A percentile compares a stretch with the other conserved stretches of the same genome.
Evolutionary conservation across 2,797 vertebrate species (phyloP).

Genomic region (Coreius guichenoti): DNA sequence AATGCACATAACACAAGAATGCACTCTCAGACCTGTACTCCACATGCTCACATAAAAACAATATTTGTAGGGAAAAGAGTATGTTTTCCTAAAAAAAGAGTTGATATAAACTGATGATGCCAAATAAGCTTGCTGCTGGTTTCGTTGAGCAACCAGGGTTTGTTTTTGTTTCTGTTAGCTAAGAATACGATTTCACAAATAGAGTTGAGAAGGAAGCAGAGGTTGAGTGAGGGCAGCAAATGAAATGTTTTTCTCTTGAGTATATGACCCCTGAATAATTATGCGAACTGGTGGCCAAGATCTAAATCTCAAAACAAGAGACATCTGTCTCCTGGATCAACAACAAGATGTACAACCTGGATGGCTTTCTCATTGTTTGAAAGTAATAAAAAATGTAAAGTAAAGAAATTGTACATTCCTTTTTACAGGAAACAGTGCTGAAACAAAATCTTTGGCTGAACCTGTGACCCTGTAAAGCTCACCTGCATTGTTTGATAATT

Average conservation of each 20-base stretch:
- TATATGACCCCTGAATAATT: slow-evolving; percentile 24
- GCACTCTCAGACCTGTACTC: not conserved
- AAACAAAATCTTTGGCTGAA: not conserved
- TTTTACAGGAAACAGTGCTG: slow-evolving; percentile 1
- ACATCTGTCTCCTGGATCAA: slow-evolving; percentile 32
- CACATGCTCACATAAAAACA: slow-evolving; percentile 26
- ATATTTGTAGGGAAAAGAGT: not conserved
- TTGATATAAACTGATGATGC: not conserved
- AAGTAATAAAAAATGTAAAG: not conserved
- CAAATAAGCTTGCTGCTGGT: not conserved
- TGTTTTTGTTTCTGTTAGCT: slow-evolving; percentile 7
- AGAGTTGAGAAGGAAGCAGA: slow-evolving; percentile 9
- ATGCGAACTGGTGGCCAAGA: slow-evolving; percentile 16
- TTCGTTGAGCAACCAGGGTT: not conserved
- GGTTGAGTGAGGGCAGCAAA: slow-evolving; percentile 16
- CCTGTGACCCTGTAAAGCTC: not conserved
- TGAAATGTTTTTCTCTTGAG: slow-evolving; percentile 11
- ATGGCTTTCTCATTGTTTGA: slow-evolving; percentile 30
- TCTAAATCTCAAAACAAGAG: slow-evolving; percentile 31
- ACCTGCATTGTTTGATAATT: slow-evolving; percentile 16
- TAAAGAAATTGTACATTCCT: not conserved
- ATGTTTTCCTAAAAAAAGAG: not conserved
- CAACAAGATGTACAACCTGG: slow-evolving; percentile 23
- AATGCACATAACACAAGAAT: not conserved
- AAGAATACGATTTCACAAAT: slow-evolving; percentile 4